A percentile compares a stretch with the other conserved stretches of the same genome.
phyloP scores from a whole-genome alignment of 2,888 invertebrate genomes.

The Drosophila affinis region DNA sequence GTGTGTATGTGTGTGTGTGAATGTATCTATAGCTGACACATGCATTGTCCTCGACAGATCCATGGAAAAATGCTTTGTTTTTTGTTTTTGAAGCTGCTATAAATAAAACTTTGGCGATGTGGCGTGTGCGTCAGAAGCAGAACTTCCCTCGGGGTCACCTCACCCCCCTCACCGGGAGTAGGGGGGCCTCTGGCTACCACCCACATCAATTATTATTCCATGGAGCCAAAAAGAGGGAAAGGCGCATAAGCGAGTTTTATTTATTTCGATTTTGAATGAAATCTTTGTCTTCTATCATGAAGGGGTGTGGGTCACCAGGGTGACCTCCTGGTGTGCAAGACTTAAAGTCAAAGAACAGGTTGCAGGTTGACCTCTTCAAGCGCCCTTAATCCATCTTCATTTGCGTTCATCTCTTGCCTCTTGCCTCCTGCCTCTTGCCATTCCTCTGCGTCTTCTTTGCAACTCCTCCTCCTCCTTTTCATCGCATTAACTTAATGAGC shows the following conservation, averaged over 20 bases:
- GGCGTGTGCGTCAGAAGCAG: conserved; percentile 42
- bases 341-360: neutral
- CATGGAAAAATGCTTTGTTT: conserved; percentile 20
- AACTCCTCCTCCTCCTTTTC: conserved; percentile 27
- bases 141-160: neutral
- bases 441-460: neutral
- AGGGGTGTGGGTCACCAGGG: no score
- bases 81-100: conserved; percentile 34
- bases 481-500: conserved; percentile 66
- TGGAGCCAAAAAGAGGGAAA: conserved; percentile 11
- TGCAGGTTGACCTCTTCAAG: conserved; percentile 18
- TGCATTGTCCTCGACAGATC: conserved; percentile 40
- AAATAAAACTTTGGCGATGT: conserved; percentile 39
- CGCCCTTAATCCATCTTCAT: conserved; percentile 30
- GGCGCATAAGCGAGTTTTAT: neutral
- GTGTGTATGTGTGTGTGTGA: conserved; percentile 5
- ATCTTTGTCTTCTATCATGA: no score
- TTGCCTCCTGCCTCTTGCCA: no score
- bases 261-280: no score
- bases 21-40: conserved; percentile 20
- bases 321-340: no score
- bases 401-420: conserved; percentile 14
- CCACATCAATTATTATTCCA: conserved; percentile 45
- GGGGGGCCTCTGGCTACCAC: conserved; percentile 6
- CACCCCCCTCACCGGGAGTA: no score